phyloP scores from a whole-genome alignment of 2,888 invertebrate species.

The Drosophila anomalipes region DNA sequence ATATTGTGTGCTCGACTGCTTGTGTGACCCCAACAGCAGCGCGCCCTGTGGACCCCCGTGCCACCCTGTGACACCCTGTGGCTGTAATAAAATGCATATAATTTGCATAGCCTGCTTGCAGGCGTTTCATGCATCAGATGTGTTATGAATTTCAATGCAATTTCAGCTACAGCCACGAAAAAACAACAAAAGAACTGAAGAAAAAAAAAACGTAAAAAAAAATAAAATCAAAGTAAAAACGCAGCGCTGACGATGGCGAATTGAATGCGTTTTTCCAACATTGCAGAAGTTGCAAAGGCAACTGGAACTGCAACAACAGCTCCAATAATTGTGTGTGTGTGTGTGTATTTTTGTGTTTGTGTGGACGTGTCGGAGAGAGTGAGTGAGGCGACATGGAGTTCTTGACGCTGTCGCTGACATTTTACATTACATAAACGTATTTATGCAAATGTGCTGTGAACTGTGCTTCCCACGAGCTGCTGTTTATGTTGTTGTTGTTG shows the following conservation, averaged over 20 bases:
- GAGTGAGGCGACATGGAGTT: conserved; percentile 33
- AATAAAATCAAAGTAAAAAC: conserved; percentile 15
- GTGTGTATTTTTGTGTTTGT: background rate
- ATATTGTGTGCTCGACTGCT: conserved; percentile 15
- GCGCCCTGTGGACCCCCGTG: conserved; percentile 13
- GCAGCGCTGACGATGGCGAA: conserved; percentile 41
- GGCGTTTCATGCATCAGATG: conserved; percentile 79
- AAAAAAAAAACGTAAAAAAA: conserved; percentile 7
- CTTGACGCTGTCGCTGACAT: conserved; percentile 77
- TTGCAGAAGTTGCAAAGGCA: conserved; percentile 45
- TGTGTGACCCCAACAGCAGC: background rate
- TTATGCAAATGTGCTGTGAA: conserved; percentile 76
- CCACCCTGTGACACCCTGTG: conserved; percentile 34
- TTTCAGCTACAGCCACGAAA: conserved; percentile 27
- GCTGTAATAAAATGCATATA: conserved; percentile 60
- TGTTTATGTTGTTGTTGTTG: conserved; percentile 28
- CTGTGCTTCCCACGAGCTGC: conserved; percentile 58
- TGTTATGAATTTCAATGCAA: conserved; percentile 79
- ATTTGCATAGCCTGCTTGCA: conserved; percentile 73
- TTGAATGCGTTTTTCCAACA: conserved; percentile 56
- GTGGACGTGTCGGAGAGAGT: conserved; percentile 7
- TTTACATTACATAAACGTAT: conserved; percentile 79
- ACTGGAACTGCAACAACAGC: conserved; percentile 22
- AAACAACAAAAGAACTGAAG: conserved; percentile 8
- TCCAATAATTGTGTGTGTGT: conserved; percentile 5